Conservation (phyloP, 2,888 invertebrate genomes). For the Dione juno region DNA sequence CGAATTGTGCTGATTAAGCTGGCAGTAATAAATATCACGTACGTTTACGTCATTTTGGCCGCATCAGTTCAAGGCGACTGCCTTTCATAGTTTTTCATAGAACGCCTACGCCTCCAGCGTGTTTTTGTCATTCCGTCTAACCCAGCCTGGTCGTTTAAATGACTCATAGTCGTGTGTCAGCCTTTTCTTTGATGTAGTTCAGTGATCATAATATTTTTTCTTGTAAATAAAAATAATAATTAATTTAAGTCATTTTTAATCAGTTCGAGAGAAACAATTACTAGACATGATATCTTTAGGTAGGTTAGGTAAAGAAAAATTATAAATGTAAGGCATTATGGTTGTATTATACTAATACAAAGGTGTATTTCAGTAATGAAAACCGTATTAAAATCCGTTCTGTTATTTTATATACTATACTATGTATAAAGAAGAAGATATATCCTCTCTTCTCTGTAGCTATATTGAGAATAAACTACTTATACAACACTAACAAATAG, state of each 20-base stretch:
- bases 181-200: conserved; percentile 63
- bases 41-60: conserved; percentile 55
- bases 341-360: too few species aligned
- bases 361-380: too few species aligned
- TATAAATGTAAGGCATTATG: too few species aligned
- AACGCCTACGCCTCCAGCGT: conserved; percentile 58
- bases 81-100: conserved; percentile 64
- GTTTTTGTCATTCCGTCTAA: conserved; percentile 67
- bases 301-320: too few species aligned
- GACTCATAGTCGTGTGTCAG: conserved; percentile 76
- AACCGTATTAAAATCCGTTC: not conserved
- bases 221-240: not conserved
- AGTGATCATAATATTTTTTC: not conserved
- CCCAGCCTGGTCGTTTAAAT: conserved; percentile 65
- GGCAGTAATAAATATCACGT: conserved; percentile 38
- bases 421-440: too few species aligned
- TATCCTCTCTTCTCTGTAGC: too few species aligned
- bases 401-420: not conserved
- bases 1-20: conserved; percentile 19
- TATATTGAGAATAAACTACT: not conserved
- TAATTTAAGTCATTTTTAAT: not conserved
- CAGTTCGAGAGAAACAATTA: not conserved
- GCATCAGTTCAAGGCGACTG: conserved; percentile 66
- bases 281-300: too few species aligned
- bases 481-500: conserved; percentile 47